Percentiles rank a stretch among this genome's conserved stretches.
phyloP scores from a whole-genome alignment of 2,113 vertebrate genomes.

The Nematolebias whitei region DNA sequence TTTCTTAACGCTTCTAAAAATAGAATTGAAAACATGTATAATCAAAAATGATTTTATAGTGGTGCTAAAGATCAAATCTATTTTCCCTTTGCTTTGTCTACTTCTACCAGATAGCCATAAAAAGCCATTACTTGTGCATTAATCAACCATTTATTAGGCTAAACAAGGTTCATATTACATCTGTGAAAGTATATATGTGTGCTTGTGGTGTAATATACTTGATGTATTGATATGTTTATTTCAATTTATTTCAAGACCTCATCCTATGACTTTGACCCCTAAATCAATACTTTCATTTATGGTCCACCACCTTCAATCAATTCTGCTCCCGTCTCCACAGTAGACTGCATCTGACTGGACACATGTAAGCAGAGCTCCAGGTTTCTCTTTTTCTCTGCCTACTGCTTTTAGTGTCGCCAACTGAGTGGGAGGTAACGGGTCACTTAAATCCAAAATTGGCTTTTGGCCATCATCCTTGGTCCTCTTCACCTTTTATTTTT shows the following conservation, averaged over 20 bases:
- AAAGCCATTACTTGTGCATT: constrained; percentile 51
- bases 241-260: constrained; percentile 80
- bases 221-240: constrained; percentile 82
- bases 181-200: constrained; percentile 57
- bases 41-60: constrained; percentile 14
- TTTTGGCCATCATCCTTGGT: constrained; percentile 53
- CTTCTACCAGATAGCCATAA: not conserved
- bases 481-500: constrained; percentile 13
- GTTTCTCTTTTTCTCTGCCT: constrained; percentile 13
- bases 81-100: not conserved
- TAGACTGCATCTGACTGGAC: constrained; percentile 70
- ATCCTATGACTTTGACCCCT: constrained; percentile 75
- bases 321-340: constrained; percentile 61
- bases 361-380: constrained; percentile 58
- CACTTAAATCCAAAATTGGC: constrained; percentile 59
- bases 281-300: constrained; percentile 81
- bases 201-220: constrained; percentile 72
- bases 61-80: not conserved
- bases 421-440: constrained; percentile 59
- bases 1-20: constrained; percentile 9
- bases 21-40: constrained; percentile 10
- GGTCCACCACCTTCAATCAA: constrained; percentile 79
- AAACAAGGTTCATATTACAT: constrained; percentile 76
- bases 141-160: constrained; percentile 66
- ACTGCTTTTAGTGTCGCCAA: constrained; percentile 38